Base-by-base conservation (phyloP, 1,140 invertebrate genomes). In the Cydia splendana region DNA sequence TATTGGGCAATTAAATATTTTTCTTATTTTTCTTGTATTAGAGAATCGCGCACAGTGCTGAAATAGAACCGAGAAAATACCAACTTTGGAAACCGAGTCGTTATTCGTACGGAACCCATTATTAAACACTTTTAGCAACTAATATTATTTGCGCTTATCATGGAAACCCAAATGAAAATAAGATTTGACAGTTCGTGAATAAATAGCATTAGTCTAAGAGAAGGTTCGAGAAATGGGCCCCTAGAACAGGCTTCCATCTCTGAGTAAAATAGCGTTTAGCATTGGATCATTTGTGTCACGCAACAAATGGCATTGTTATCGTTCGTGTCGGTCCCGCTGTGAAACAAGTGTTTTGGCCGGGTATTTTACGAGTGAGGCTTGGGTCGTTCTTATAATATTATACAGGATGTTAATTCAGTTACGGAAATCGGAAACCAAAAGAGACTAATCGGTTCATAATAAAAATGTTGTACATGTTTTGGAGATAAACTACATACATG, bases 261-360 rank as follows among this genome's bases (percentile, higher is more conserved):
- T 24, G 2, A 62, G 9, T 62, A 24, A 24, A 62, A 62, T 62
- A 4, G 9, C 57, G 9, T 62, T 62, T 62, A 24, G 18, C 57
- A 24, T n/a, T 3, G 57, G 20, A 20, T n/a, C 57, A 24, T 62
- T 62, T 9, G n/a, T n/a, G 57, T 62, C 57, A 62, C 57, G 57
- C 18, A 20, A n/a, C 57, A 62, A 62, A 62, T 62, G 57, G 20
- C 18, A 62, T 62, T 62, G 57, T 62, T 62, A 62, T 62, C 10
- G 20, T 24, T 24, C 18, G 20, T 62, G 6, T 62, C 24, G 2
- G 20, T 12, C 57, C 18, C 57, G 9, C 57, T 24, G 20, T n/a
- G 18, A 24, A 24, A 62, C 20, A 62, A 57, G 20, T 62, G 51
- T 18, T 53, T 53, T 6, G n/a, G n/a, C 18, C 18, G 24, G 53